Evolutionary conservation across 37 sponge, comb jelly and placozoan genomes (phyloP), one percentile per base, ranked within the genome.

Genomic region (Chondrosia reniformis): DNA sequence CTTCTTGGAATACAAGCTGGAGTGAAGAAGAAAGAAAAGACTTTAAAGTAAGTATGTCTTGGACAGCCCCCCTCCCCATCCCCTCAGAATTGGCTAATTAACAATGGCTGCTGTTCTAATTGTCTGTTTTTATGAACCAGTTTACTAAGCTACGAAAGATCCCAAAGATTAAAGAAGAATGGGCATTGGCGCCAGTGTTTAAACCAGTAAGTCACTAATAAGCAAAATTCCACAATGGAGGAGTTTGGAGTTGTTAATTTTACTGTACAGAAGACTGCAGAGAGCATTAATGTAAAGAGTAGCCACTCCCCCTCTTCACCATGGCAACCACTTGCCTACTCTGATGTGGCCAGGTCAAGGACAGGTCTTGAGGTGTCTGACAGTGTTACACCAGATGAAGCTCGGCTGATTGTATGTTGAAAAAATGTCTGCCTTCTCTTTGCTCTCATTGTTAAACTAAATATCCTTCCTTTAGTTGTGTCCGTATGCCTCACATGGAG

Each of bases 401-500:
- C 72, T 44, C 39, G 41, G 24, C 5, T 69, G 72, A 69, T 69
- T 36, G 72, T 69, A 12, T 30, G 67, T 34, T 19, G 15, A 49
- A 49, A 49, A 49, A n/a, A n/a, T n/a, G n/a, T n/a, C n/a, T n/a
- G n/a, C n/a, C n/a, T n/a, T n/a, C n/a, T n/a, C n/a, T n/a, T n/a
- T n/a, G n/a, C n/a, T n/a, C n/a, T n/a, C n/a, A n/a, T n/a, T n/a
- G n/a, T n/a, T n/a, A n/a, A n/a, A n/a, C 52, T 15, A 15, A 49
- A 49, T 59, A 6, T 30, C 28, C 3, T 69, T 1, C 15, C 43
- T 34, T 6, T 24, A 69, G 72, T 24, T 69, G 2, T 69, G 72
- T 40, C 72, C 72, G 15, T 69, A 43, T 69, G 72, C 72, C 22
- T 36, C 72, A 1, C 39, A 69, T 43, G 72, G 72, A 69, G 43